Evolutionary conservation across 2,888 invertebrate genomes (phyloP), one percentile per base, ranked within the genome.

Genomic region (Malthinus seriepunctatus): DNA sequence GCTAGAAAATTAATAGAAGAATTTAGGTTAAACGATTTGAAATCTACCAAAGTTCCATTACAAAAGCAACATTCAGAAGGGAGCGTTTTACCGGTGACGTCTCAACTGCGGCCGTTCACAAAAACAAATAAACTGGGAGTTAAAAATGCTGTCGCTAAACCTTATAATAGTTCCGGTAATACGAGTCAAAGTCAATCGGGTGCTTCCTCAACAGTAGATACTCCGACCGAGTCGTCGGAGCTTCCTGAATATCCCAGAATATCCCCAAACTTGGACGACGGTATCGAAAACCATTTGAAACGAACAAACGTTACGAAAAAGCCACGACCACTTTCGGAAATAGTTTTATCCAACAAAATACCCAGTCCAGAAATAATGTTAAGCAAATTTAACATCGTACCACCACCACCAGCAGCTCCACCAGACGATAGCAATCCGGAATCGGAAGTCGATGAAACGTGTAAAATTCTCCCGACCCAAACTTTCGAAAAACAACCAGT

Each of bases 1-100:
- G 93, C 93, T 0, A 82, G 93, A 44, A 85, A 87, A 56, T 84
- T 90, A 71, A 85, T 92, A 65, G 89, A 91, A 75, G 86, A 87
- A 68, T 83, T 83, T 73, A 76, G 82, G 4, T 72, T 83, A 45
- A 76, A 79, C 55, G 81, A 80, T 35, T 56, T 42, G 12, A 47
- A 65, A 72, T 15, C 10, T 14, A 45, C 31, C n/a, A 32, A 46
- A 39, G n/a, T 39, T 63, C 67, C 67, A 2, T 67, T 79, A 34
- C 79, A 77, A 62, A 83, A 80, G 67, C 80, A 83, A 60, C 76
- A 80, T 49, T 82, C 83, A 5, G 79, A 81, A 56, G 77, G 81
- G 42, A 75, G 78, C 5, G 77, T 82, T 47, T 34, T 63, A 49
- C 46, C 64, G 51, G 47, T 45, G 32, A 34, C 48, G 39, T 38